Conservation (phyloP, 2,888 invertebrate species). For the Diachrysia chrysitis region DNA sequence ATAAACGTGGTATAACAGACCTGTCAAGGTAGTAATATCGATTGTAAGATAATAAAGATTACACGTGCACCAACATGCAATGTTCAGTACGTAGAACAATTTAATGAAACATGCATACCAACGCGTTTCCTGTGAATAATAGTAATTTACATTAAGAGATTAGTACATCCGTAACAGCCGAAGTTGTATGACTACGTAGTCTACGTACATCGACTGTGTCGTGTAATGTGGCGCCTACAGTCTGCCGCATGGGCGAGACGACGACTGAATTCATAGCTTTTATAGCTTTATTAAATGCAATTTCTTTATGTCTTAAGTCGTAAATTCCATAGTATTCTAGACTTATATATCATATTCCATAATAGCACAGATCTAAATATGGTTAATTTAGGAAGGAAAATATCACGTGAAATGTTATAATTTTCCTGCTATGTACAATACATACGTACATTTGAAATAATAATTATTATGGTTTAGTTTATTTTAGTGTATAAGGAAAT, state of each 20-base stretch:
- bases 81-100: slow-evolving; percentile 39
- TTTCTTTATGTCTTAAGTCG: slow-evolving; percentile 72
- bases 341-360: slow-evolving; percentile 50
- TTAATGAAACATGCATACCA: slow-evolving; percentile 50
- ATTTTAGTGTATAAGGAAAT: slow-evolving; percentile 38
- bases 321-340: slow-evolving; percentile 65
- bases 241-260: slow-evolving; percentile 83
- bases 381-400: slow-evolving; percentile 21
- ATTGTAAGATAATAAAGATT: slow-evolving; percentile 40
- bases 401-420: slow-evolving; percentile 24
- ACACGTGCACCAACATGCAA: slow-evolving; percentile 28
- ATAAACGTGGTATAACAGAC: slow-evolving; percentile 57
- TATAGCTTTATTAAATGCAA: slow-evolving; percentile 78
- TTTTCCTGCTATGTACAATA: slow-evolving; percentile 49
- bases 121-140: slow-evolving; percentile 54
- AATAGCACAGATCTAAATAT: slow-evolving; percentile 18
- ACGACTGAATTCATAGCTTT: slow-evolving; percentile 78
- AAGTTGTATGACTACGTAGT: slow-evolving; percentile 46
- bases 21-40: slow-evolving; percentile 46
- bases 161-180: slow-evolving; percentile 51
- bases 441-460: slow-evolving; percentile 1
- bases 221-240: slow-evolving; percentile 79
- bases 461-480: slow-evolving; percentile 9
- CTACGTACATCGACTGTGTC: slow-evolving; percentile 47
- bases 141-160: slow-evolving; percentile 61